phyloP scores from a whole-genome alignment of 2,888 invertebrate genomes.

The Trichopria drosophilae region DNA sequence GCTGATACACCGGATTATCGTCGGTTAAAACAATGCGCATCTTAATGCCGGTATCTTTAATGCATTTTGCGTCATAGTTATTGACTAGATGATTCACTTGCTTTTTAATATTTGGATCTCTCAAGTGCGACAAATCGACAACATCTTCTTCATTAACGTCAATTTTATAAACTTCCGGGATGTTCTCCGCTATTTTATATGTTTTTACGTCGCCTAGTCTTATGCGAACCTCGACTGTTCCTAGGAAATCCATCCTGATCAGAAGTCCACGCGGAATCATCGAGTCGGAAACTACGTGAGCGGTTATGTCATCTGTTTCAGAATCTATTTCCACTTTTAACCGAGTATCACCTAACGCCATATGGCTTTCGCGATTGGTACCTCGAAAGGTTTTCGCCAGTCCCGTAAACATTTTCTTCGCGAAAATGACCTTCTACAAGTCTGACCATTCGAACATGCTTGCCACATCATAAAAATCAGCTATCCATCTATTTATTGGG shows the following conservation, averaged over 20 bases:
- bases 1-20: constrained; percentile 4
- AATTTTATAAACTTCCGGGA: constrained; percentile 8
- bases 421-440: constrained; percentile 40
- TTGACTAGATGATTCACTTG: neutral
- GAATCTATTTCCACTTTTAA: too few species aligned
- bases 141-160: neutral
- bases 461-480: constrained; percentile 41
- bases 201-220: too few species aligned
- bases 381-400: too few species aligned
- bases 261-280: too few species aligned
- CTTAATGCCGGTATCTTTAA: neutral
- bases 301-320: too few species aligned
- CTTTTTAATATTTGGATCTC: neutral
- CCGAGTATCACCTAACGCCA: too few species aligned
- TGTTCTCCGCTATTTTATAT: too few species aligned
- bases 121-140: neutral
- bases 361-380: too few species aligned
- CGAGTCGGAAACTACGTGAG: too few species aligned
- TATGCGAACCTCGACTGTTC: too few species aligned
- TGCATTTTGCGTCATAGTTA: constrained; percentile 11
- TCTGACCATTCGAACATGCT: constrained; percentile 39
- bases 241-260: too few species aligned
- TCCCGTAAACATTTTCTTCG: constrained; percentile 41
- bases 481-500: constrained; percentile 39
- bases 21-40: constrained; percentile 8